Evolutionary conservation across 2,888 invertebrate species (phyloP).

Genomic region (Tenthredo distinguenda): DNA sequence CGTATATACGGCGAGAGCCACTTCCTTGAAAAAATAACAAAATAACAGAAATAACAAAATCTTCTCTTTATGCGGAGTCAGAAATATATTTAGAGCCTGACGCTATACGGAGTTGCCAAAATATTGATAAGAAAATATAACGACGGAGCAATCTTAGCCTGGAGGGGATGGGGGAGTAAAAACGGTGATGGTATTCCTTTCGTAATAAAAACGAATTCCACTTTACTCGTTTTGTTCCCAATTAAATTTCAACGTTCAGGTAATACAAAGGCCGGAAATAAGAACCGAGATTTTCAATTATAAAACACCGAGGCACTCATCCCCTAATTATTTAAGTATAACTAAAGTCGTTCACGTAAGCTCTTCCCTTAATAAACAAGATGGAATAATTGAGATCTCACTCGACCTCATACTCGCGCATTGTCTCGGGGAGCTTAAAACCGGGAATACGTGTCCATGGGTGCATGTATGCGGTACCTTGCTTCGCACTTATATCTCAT

Average conservation of each 20-base stretch:
- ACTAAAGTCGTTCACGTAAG: background rate
- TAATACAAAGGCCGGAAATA: background rate
- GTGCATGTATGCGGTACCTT: too few relatives aligned
- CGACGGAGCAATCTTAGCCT: slow-evolving; percentile 1
- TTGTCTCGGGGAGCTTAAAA: background rate
- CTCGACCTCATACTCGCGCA: background rate
- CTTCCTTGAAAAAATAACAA: background rate
- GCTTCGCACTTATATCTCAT: background rate
- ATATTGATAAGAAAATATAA: slow-evolving; percentile 25
- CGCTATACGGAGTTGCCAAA: slow-evolving; percentile 11
- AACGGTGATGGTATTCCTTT: background rate
- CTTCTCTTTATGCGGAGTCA: slow-evolving; percentile 38
- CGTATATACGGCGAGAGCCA: background rate
- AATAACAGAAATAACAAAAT: background rate
- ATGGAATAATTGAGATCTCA: slow-evolving; percentile 20
- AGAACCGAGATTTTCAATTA: background rate
- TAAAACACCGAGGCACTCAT: background rate
- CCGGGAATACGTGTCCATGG: background rate
- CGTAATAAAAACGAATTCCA: background rate
- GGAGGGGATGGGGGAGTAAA: background rate
- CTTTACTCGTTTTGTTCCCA: background rate
- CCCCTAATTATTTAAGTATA: background rate
- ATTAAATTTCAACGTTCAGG: background rate
- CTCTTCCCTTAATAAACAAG: background rate
- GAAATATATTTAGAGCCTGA: slow-evolving; percentile 42